Evolutionary conservation across 2,797 vertebrate species (phyloP).

Genomic region (Typhlichthys eigenmanni): DNA sequence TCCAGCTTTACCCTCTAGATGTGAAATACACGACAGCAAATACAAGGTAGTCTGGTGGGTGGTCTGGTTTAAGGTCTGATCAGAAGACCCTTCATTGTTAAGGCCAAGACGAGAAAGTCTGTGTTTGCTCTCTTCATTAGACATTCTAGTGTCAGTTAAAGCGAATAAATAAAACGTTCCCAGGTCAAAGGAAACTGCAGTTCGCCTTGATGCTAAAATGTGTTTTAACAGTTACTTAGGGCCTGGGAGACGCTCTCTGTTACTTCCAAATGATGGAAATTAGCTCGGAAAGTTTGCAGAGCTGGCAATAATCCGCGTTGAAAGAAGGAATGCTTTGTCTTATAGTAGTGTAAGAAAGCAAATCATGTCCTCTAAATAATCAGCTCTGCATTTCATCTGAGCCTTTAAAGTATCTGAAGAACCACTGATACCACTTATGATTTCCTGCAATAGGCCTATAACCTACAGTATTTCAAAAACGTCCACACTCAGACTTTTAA

Average conservation of each 20-base stretch:
- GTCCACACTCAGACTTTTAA: too few species aligned
- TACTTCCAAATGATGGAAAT: constrained; percentile 60
- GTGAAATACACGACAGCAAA: constrained; percentile 60
- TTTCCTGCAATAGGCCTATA: constrained; percentile 35
- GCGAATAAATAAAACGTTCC: constrained; percentile 64
- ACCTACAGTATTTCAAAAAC: too few species aligned
- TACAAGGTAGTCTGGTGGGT: constrained; percentile 55
- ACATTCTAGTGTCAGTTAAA: constrained; percentile 71
- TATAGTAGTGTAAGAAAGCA: constrained; percentile 55
- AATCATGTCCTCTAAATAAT: constrained; percentile 56
- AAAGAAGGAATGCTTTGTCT: constrained; percentile 68
- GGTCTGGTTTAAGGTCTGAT: constrained; percentile 46
- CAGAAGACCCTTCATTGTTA: constrained; percentile 56
- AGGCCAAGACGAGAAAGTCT: constrained; percentile 49
- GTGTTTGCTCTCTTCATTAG: constrained; percentile 84
- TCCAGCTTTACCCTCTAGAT: constrained; percentile 26
- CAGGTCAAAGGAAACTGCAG: constrained; percentile 67
- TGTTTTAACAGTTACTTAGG: constrained; percentile 76
- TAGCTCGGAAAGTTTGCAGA: constrained; percentile 78
- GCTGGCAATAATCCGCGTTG: constrained; percentile 78
- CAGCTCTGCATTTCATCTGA: constrained; percentile 64
- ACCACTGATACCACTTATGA: constrained; percentile 33
- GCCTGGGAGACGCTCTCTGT: constrained; percentile 43
- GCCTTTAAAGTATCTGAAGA: constrained; percentile 51
- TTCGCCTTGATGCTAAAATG: constrained; percentile 66